Evolutionary conservation across 1,140 invertebrate species (phyloP).

Genomic region (Rhagoletis zephyria): DNA sequence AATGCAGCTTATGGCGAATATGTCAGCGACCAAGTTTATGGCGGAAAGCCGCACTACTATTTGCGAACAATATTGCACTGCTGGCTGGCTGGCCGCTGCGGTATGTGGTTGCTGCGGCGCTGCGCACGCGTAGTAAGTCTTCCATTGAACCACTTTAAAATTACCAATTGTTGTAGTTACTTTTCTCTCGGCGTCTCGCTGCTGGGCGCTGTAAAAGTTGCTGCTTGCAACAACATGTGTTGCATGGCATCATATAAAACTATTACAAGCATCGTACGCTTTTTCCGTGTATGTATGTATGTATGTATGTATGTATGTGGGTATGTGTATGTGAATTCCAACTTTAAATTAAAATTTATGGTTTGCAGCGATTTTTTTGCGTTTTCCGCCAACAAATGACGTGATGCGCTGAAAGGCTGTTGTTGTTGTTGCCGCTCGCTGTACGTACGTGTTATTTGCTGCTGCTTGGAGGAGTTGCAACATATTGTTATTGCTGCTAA

Average conservation of each 20-base stretch:
- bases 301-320: background rate
- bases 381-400: slow-evolving; percentile 30
- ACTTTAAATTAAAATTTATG: slow-evolving; percentile 57
- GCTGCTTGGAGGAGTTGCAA: background rate
- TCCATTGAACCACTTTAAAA: slow-evolving; percentile 8
- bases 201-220: background rate
- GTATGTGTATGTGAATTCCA: slow-evolving; percentile 21
- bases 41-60: background rate
- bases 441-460: background rate
- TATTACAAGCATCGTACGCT: background rate
- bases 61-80: slow-evolving; percentile 39
- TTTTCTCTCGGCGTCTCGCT: background rate
- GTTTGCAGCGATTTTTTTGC: slow-evolving; percentile 54
- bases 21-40: background rate
- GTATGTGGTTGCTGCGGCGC: background rate
- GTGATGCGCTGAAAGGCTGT: slow-evolving; percentile 20
- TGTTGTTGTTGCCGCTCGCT: background rate
- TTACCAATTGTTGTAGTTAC: background rate
- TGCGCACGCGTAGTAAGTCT: background rate
- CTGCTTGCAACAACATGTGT: background rate
- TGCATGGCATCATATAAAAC: background rate
- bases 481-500: slow-evolving; percentile 46
- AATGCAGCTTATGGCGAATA: background rate
- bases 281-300: background rate
- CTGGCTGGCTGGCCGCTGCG: background rate